Evolutionary conservation across 2,113 vertebrate genomes (phyloP), one percentile per base, ranked within the genome.

Genomic region (Scomber colias): DNA sequence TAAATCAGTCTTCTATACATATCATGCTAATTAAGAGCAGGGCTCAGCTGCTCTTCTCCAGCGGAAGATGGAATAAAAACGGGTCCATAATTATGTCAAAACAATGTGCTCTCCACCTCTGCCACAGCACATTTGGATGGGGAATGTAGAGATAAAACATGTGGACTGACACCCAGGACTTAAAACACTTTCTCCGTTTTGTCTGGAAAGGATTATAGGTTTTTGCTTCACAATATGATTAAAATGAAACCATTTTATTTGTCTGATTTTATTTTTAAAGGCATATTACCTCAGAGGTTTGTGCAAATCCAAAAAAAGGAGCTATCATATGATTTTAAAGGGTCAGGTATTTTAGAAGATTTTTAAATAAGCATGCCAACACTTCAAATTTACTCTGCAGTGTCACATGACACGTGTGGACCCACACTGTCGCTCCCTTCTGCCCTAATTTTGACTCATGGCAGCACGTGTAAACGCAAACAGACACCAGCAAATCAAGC

Each of bases 1-100:
- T 91, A 91, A 91, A 90, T 94, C 91, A 84, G 75, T 84, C 79
- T 66, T 89, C 81, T 90, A 66, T 84, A 85, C 87, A 83, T 94
- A 90, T 93, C 89, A 81, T 87, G 89, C 84, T 94, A 93, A 94
- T 92, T 93, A 94, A 91, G 90, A 80, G 75, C 85, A 80, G 77
- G 72, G 84, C 86, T 89, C 88, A 69, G 86, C 89, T 82, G 75
- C 84, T 89, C 66, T 78, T 67, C 67, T 82, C 50, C 83, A 74
- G 73, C 70, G n/a, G 79, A 89, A 87, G 83, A 89, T 76, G 86
- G 82, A 91, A 87, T 87, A 75, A 85, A 27, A 90, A 76, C 61
- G 31, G 51, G 44, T 85, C 85, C 80, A 44, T 95, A 93, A 93
- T 93, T 92, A 94, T 86, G 91, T 90, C 83, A 78, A 86, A 91